Evolutionary conservation across 2,888 invertebrate genomes (phyloP).

Genomic region (Rhingia campestris): DNA sequence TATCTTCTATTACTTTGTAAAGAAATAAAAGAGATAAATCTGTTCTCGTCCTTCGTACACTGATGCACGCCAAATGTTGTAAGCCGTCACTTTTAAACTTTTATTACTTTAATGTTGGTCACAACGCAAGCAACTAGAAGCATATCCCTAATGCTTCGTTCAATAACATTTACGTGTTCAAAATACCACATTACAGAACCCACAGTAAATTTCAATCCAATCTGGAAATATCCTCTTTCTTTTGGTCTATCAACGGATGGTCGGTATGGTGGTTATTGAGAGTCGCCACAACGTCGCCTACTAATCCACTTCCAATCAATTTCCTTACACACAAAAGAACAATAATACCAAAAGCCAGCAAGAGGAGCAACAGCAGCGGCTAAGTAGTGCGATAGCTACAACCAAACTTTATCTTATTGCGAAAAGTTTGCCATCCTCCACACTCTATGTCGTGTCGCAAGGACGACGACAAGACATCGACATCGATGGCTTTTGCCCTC

Average conservation of each 20-base stretch:
- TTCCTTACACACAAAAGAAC: slow-evolving; percentile 48
- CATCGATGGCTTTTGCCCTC: slow-evolving; percentile 34
- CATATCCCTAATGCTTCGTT: slow-evolving; percentile 62
- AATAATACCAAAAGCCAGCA: slow-evolving; percentile 50
- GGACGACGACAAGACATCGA: slow-evolving; percentile 14
- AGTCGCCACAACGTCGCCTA: slow-evolving; percentile 68
- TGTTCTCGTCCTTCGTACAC: neutral
- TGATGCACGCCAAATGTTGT: slow-evolving; percentile 37
- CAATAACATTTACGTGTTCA: slow-evolving; percentile 66
- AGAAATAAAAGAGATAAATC: slow-evolving; percentile 18
- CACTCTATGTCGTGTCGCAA: slow-evolving; percentile 26
- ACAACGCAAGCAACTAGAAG: slow-evolving; percentile 53
- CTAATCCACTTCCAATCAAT: slow-evolving; percentile 71
- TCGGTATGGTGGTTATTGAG: slow-evolving; percentile 37
- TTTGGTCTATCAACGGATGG: neutral
- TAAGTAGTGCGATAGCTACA: slow-evolving; percentile 62
- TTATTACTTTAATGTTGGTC: slow-evolving; percentile 60
- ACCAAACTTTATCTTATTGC: slow-evolving; percentile 63
- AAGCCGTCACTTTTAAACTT: slow-evolving; percentile 65
- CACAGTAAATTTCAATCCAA: slow-evolving; percentile 52
- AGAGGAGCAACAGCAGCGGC: slow-evolving; percentile 59
- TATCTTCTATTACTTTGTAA: slow-evolving; percentile 20
- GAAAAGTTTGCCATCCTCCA: slow-evolving; percentile 50
- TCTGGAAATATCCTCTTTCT: slow-evolving; percentile 23
- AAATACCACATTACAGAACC: slow-evolving; percentile 65